Evolutionary conservation across 2,888 invertebrate species (phyloP), one percentile per base, ranked within the genome.

Genomic region (Octonoba sinensis): DNA sequence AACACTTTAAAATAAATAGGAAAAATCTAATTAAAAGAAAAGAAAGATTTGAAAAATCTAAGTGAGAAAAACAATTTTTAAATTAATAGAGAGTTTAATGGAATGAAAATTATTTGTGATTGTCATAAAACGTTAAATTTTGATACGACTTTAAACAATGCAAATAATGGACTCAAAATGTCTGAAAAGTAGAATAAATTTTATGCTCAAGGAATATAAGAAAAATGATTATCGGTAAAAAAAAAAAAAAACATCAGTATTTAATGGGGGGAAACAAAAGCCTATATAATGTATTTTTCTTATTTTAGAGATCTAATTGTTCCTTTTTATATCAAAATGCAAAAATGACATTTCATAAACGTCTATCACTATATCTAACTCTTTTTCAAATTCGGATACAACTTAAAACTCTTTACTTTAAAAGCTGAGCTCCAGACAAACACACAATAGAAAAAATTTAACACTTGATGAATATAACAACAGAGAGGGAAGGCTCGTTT

Each of bases 351-450:
- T 70, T 70, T 81, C 64, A 67, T 69, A 73, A 81, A 81, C 79
- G 65, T 64, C 79, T 81, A 81, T 81, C 64, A 44, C 79, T 81
- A 81, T 73, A 36, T 46, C 79, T 81, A 81, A 81, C 79, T 60
- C 73, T 73, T 81, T 59, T 56, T 69, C 79, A 73, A 79, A 72
- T 71, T 60, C 71, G 71, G 59, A 67, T 67, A 62, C 47, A 81
- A 73, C 79, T 81, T 73, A 81, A 81, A 69, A 73, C 73, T 74
- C 69, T 64, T 69, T 62, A 81, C 79, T 81, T 81, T 81, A 81
- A 79, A 81, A 81, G 79, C 49, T 49, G 79, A 81, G 79, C 54
- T 81, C 74, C 60, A 81, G 79, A 69, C 62, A n/a, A n/a, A 81
- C 79, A 81, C 79, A 81, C 36, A 36, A 36, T 73, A 81, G 73